These are phyloP conservation scores for Athalia cordata DNA, from an alignment of 2,888 invertebrate species.

Conservation along the genomic window DNA sequence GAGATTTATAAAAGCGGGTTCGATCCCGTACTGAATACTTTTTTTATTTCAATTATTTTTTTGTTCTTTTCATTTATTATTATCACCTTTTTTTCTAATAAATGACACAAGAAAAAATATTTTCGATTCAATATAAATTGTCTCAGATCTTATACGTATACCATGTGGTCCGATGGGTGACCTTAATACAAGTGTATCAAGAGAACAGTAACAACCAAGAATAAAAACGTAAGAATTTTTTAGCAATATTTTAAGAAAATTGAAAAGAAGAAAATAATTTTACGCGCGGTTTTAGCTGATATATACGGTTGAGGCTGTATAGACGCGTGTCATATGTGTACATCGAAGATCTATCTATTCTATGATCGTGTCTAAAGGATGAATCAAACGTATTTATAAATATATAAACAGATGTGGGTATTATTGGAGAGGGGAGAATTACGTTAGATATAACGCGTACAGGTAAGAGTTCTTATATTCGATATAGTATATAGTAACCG, in stretches of 20 bases:
- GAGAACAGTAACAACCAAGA: too few species aligned
- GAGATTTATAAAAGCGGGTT: slow-evolving; percentile 8
- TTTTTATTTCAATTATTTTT: neutral
- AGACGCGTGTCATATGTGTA: slow-evolving; percentile 12
- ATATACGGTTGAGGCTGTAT: slow-evolving; percentile 3
- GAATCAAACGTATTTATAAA: slow-evolving; percentile 27
- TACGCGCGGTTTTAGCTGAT: neutral
- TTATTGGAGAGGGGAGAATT: neutral
- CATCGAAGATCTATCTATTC: neutral
- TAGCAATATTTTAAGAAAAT: too few species aligned
- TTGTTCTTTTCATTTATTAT: too few species aligned
- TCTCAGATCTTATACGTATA: too few species aligned
- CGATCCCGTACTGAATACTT: too few species aligned
- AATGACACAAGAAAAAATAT: too few species aligned
- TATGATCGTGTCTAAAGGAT: neutral
- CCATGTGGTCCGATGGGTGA: too few species aligned
- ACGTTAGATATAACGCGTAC: neutral
- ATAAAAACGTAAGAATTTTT: too few species aligned
- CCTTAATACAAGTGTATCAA: too few species aligned
- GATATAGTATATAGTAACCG: slow-evolving; percentile 50
- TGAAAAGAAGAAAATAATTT: too few species aligned
- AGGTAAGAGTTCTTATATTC: neutral
- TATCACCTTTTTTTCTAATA: too few species aligned
- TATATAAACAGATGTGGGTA: slow-evolving; percentile 1
- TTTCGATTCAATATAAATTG: too few species aligned